Base-by-base conservation (phyloP, 2,113 vertebrate genomes). In the Pseudopodoces humilis region DNA sequence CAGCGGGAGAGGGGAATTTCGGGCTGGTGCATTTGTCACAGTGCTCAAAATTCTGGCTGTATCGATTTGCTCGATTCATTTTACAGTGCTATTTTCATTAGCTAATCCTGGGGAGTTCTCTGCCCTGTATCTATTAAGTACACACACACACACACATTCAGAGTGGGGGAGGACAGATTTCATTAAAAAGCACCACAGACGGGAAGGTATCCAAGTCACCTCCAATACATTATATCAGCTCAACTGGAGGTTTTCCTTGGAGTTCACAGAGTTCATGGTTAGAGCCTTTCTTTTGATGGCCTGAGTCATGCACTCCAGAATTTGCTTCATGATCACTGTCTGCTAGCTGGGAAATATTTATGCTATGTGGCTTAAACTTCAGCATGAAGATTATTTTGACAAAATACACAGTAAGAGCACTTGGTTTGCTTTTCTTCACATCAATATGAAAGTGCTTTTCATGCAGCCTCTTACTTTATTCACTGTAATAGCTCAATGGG, bases 371-470 rank as follows among this genome's bases (percentile, higher is more conserved):
- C 83, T 97, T 94, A 95, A 96, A 97, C 87, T 53, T 80, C 89
- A 18, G 80, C 81, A 92, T 85, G 79, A 96, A 96, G 91, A 97
- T 97, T 96, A 94, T 97, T 96, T 96, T 96, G 95, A 96, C 95
- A 97, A 97, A 98, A 96, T 23, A 93, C 52, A 92, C 31, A 20
- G 94, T 90, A 93, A 93, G 91, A 93, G 82, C 87, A 58, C 95
- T 92, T 83, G 68, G 87, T 89, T 94, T 94, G 72, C 89, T 95
- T 95, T 95, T 81, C 92, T 97, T 94, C 88, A 83, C 9, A 56
- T 96, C 97, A 94, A 58, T 92, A 95, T 76, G 78, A 97, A 97
- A 96, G 94, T 25, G 72, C 60, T 97, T 97, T 94, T 97, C 93
- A 96, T 70, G 59, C 74, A 44, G 89, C 90, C 86, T 96, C 94